Evolutionary conservation across 2,888 invertebrate genomes (phyloP).

Genomic region (Ryuthela nishihirai): DNA sequence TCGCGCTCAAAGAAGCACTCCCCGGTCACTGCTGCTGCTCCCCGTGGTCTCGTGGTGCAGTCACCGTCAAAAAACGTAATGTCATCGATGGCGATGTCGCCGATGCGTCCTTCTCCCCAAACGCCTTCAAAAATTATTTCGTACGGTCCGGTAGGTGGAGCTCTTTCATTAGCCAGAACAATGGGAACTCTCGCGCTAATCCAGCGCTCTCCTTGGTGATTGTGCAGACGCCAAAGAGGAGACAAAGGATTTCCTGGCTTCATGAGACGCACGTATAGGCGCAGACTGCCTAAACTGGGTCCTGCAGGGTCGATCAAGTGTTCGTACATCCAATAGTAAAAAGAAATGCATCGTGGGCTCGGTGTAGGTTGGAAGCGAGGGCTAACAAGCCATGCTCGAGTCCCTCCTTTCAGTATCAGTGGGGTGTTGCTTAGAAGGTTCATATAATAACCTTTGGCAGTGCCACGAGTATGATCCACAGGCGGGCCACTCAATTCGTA

Average conservation of each 20-base stretch:
- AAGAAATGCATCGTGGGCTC: constrained; percentile 51
- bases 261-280: constrained; percentile 43
- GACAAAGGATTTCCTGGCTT: constrained; percentile 24
- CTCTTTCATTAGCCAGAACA: constrained; percentile 12
- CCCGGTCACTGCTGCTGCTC: constrained; percentile 46
- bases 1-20: constrained; percentile 60
- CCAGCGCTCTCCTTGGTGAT: constrained; percentile 56
- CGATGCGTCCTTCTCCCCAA: constrained; percentile 58
- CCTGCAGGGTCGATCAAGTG: constrained; percentile 58
- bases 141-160: constrained; percentile 27
- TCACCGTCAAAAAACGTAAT: constrained; percentile 58
- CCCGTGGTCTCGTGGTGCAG: constrained; percentile 47
- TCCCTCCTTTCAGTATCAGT: constrained; percentile 16
- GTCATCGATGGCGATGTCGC: constrained; percentile 59
- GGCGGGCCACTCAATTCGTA: constrained; percentile 40
- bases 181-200: constrained; percentile 40
- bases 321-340: constrained; percentile 58
- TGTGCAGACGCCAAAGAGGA: constrained; percentile 41
- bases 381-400: constrained; percentile 50
- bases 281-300: constrained; percentile 55
- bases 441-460: constrained; percentile 33
- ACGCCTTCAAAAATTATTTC: constrained; percentile 57
- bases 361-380: constrained; percentile 38
- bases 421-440: constrained; percentile 18
- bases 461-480: constrained; percentile 41